phyloP scores from a whole-genome alignment of 2,888 invertebrate species.

The Saturnia japonica region DNA sequence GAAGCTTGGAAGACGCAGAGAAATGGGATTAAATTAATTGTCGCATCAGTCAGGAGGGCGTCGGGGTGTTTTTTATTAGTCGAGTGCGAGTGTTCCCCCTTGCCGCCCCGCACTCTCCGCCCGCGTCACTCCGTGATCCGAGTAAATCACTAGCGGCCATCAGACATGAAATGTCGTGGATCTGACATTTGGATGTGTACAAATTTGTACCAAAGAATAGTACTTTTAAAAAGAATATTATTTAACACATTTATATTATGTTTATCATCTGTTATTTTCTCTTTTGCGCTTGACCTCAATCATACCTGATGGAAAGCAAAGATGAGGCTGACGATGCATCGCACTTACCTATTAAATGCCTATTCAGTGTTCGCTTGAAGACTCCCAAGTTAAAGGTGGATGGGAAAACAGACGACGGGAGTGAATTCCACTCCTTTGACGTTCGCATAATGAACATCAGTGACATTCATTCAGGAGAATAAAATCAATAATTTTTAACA shows the following conservation, averaged over 20 bases:
- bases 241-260: background rate
- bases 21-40: slow-evolving; percentile 83
- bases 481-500: too few relatives aligned
- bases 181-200: slow-evolving; percentile 32
- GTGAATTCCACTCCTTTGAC: too few relatives aligned
- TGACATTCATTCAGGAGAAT: too few relatives aligned
- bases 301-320: too few relatives aligned
- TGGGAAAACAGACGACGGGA: too few relatives aligned
- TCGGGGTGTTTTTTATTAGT: slow-evolving; percentile 82
- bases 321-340: too few relatives aligned
- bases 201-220: background rate
- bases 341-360: too few relatives aligned
- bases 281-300: too few relatives aligned
- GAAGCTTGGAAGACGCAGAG: slow-evolving; percentile 75
- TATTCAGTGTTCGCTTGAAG: too few relatives aligned
- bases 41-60: slow-evolving; percentile 80
- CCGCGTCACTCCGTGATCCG: slow-evolving; percentile 40
- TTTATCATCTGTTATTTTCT: background rate
- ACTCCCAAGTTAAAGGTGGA: too few relatives aligned
- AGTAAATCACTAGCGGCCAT: slow-evolving; percentile 71
- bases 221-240: background rate
- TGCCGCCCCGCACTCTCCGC: slow-evolving; percentile 34
- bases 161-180: slow-evolving; percentile 42
- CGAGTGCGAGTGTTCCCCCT: slow-evolving; percentile 59
- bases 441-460: too few relatives aligned